Evolutionary conservation across 2,888 invertebrate species (phyloP).

Genomic region (Volucella bombylans): DNA sequence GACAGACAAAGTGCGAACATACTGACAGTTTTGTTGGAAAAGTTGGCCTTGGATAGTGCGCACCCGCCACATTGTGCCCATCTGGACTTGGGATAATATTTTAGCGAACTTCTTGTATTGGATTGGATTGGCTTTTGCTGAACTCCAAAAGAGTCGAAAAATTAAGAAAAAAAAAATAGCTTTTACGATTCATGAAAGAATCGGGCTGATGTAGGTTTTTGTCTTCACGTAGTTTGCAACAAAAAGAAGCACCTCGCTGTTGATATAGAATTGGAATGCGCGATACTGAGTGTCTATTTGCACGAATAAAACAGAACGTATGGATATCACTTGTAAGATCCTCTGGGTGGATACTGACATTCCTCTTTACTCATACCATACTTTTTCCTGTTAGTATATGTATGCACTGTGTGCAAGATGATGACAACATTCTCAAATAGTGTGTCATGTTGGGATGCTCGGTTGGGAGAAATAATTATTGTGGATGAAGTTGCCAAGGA

Average conservation of each 20-base stretch:
- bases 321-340: constrained; percentile 7
- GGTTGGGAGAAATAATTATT: not conserved
- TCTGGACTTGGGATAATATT: constrained; percentile 42
- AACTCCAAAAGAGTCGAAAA: constrained; percentile 20
- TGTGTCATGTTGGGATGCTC: constrained; percentile 35
- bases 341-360: not conserved
- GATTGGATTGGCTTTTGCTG: not conserved
- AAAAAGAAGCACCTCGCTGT: not conserved
- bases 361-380: too few relatives aligned
- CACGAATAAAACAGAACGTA: not conserved
- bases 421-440: constrained; percentile 26
- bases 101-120: constrained; percentile 24
- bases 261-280: constrained; percentile 9
- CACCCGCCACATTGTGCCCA: constrained; percentile 52
- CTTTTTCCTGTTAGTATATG: too few relatives aligned
- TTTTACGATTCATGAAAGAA: constrained; percentile 10
- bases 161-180: constrained; percentile 16
- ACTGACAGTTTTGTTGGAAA: constrained; percentile 42
- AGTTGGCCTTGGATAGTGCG: constrained; percentile 31
- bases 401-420: not conserved
- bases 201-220: not conserved
- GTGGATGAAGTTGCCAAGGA: constrained; percentile 1
- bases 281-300: not conserved
- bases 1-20: constrained; percentile 28
- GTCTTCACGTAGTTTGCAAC: constrained; percentile 5